Evolutionary conservation across 2,797 vertebrate genomes (phyloP), one percentile per base, ranked within the genome.

Genomic region (Rhinatrema bivittatum): DNA sequence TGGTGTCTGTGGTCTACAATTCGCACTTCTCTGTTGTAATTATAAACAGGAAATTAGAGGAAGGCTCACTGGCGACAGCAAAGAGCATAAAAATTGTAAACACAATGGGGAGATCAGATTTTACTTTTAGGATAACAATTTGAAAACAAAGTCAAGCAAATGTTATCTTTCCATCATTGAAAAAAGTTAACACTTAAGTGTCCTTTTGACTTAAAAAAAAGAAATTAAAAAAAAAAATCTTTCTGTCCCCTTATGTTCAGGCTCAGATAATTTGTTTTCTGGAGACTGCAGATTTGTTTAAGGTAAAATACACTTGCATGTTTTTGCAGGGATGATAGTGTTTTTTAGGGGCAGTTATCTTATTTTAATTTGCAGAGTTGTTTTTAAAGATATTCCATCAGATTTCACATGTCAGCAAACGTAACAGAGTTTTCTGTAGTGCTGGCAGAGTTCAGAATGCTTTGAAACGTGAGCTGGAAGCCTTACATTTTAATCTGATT

Each of bases 21-120:
- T n/a, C n/a, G n/a, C 28, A 43, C 38, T n/a, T n/a, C n/a, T n/a
- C n/a, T n/a, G n/a, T n/a, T n/a, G n/a, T n/a, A n/a, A n/a, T n/a
- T n/a, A n/a, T n/a, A n/a, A 59, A 42, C 70, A 72, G 78, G 76
- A 86, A 85, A 49, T 62, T 55, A 37, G 38, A 56, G 56, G 61
- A 62, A 62, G 50, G 45, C 49, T 60, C 52, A 39, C 47, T 67
- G 70, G 59, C 11, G 4, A 38, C 46, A 57, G 32, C 17, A 26
- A 33, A 11, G 13, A 66, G 53, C 37, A 61, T 40, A 65, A n/a
- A 53, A 51, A 46, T 42, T 17, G 40, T 71, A 75, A 80, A 78
- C 68, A 69, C 62, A 45, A 50, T 42, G 5, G 12, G 44, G 45
- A 64, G 36, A 65, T 51, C 15, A 13, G 59, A 56, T 67, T 68